Conservation (phyloP, 2,797 vertebrate genomes). For the Propithecus perrieri region DNA sequence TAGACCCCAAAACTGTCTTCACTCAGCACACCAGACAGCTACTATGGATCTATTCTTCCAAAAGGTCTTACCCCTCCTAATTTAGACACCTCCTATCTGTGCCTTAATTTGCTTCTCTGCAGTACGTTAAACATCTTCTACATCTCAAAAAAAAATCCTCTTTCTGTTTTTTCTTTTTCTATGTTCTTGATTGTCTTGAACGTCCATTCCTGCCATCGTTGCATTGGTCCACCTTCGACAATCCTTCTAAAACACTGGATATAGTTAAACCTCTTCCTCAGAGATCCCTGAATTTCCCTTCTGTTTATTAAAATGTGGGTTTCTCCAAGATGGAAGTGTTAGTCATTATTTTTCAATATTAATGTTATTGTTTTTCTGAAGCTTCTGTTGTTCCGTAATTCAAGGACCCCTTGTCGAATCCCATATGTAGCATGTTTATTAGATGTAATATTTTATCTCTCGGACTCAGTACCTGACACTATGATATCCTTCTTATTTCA, state of each 20-base stretch:
- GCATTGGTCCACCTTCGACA: background rate
- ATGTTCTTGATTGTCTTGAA: background rate
- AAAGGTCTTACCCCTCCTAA: background rate
- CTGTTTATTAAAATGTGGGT: slow-evolving; percentile 74
- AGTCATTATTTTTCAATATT: slow-evolving; percentile 82
- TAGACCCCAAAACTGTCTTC: no score
- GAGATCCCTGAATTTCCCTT: slow-evolving; percentile 56
- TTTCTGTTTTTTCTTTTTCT: background rate
- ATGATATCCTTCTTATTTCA: slow-evolving; percentile 98
- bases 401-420: slow-evolving; percentile 88
- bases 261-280: background rate
- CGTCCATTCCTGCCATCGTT: background rate
- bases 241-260: background rate
- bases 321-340: slow-evolving; percentile 53
- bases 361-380: slow-evolving; percentile 83
- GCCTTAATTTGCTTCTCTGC: background rate
- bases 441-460: slow-evolving; percentile 98
- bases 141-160: background rate
- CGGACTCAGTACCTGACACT: slow-evolving; percentile 93
- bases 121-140: background rate
- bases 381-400: slow-evolving; percentile 80
- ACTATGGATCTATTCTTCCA: rapidly evolving
- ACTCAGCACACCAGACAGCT: rapidly evolving
- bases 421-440: slow-evolving; percentile 94
- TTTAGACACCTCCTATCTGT: background rate